Evolutionary conservation across 2,888 invertebrate genomes (phyloP).

Genomic region (Ceraclea dissimilis): DNA sequence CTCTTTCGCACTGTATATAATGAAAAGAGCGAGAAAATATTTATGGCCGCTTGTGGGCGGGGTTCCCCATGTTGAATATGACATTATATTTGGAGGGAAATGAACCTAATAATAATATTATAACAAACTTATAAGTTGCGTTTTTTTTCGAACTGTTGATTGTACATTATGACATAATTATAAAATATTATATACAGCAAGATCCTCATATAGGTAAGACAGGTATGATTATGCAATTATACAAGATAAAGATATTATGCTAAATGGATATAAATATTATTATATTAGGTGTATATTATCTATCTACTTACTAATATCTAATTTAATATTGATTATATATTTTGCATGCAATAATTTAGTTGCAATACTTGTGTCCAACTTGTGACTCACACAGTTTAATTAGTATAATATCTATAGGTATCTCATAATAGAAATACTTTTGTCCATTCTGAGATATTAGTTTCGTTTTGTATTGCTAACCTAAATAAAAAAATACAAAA

Average conservation of each 20-base stretch:
- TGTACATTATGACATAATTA: slow-evolving; percentile 17
- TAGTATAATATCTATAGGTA: no score
- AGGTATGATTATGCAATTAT: slow-evolving; percentile 11
- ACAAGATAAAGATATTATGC: slow-evolving; percentile 12
- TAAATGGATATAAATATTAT: slow-evolving; percentile 4
- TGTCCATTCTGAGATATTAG: no score
- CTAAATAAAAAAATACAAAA: no score
- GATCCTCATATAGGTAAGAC: background rate
- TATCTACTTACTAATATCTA: background rate
- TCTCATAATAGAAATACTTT: no score
- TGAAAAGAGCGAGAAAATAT: slow-evolving; percentile 4
- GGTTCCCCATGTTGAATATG: slow-evolving; percentile 13
- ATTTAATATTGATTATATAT: no score
- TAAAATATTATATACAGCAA: background rate
- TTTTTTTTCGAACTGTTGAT: slow-evolving; percentile 11
- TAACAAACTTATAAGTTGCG: background rate
- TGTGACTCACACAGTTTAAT: no score
- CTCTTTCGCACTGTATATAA: slow-evolving; percentile 1
- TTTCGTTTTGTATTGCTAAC: no score
- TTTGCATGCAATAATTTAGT: no score
- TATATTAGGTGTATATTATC: background rate
- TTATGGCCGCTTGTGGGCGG: slow-evolving; percentile 10
- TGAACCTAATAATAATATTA: slow-evolving; percentile 10
- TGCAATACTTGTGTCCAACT: no score
- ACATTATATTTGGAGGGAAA: slow-evolving; percentile 18